phyloP scores from a whole-genome alignment of 2,888 invertebrate species.

The Thera britannica region DNA sequence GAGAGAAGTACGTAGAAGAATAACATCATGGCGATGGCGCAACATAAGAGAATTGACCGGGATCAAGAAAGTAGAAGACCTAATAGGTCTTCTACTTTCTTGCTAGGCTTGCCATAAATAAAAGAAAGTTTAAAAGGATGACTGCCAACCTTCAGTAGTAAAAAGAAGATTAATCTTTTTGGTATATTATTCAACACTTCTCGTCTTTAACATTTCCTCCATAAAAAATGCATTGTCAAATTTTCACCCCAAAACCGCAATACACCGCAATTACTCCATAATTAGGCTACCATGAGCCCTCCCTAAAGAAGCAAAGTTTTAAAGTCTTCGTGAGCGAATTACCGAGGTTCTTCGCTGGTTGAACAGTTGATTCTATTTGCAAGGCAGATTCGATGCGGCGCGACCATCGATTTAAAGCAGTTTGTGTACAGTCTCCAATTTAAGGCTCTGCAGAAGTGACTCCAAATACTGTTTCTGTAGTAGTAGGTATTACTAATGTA shows the following conservation, averaged over 20 bases:
- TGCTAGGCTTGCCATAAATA: too few relatives aligned
- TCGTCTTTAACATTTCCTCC: not conserved
- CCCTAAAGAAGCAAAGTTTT: constrained; percentile 27
- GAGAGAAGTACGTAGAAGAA: too few relatives aligned
- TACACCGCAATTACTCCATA: constrained; percentile 27
- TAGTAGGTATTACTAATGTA: too few relatives aligned
- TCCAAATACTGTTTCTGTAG: too few relatives aligned
- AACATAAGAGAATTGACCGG: too few relatives aligned
- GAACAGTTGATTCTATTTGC: constrained; percentile 29
- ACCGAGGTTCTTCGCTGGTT: constrained; percentile 25
- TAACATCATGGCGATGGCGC: too few relatives aligned
- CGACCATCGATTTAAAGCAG: not conserved
- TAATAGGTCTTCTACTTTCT: too few relatives aligned
- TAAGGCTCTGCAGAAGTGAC: not conserved
- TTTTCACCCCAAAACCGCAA: not conserved
- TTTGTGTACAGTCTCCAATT: not conserved
- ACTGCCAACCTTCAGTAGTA: too few relatives aligned
- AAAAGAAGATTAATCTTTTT: too few relatives aligned
- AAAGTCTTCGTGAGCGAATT: constrained; percentile 27
- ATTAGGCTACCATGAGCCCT: constrained; percentile 14
- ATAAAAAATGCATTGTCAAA: not conserved
- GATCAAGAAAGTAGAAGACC: too few relatives aligned
- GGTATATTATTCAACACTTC: not conserved
- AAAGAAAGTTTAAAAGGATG: too few relatives aligned
- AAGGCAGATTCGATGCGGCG: constrained; percentile 21